phyloP scores from a whole-genome alignment of 1,140 invertebrate genomes.

The Plectus sambesii region DNA sequence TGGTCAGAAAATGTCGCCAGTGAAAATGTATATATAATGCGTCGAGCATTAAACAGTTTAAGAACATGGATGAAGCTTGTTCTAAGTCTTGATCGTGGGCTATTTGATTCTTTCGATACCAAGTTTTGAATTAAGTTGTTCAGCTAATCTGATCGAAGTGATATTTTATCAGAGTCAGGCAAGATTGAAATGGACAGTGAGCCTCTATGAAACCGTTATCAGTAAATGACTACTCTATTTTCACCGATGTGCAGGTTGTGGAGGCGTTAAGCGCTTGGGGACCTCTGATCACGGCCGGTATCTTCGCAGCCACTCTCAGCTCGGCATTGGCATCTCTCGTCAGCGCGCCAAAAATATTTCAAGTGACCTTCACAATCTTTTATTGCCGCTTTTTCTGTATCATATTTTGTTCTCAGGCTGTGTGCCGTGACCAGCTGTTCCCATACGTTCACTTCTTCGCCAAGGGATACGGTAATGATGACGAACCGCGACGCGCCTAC shows the following conservation, averaged over 20 bases:
- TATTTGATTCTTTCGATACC: too few species aligned
- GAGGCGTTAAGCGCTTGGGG: slow-evolving; percentile 48
- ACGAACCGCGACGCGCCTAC: slow-evolving; percentile 81
- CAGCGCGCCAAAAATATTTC: slow-evolving; percentile 55
- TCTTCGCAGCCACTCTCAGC: slow-evolving; percentile 55
- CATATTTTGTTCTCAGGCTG: slow-evolving; percentile 61
- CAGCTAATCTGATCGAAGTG: too few species aligned
- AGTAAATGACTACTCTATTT: slow-evolving; percentile 1
- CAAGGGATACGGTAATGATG: slow-evolving; percentile 74
- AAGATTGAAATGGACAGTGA: too few species aligned
- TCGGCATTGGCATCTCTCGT: slow-evolving; percentile 55
- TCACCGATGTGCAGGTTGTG: slow-evolving; percentile 50
- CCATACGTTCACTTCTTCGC: slow-evolving; percentile 80
- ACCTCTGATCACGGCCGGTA: slow-evolving; percentile 53
- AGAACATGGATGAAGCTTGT: too few species aligned
- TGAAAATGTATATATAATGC: too few species aligned
- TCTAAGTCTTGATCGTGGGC: too few species aligned
- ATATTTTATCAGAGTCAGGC: too few species aligned
- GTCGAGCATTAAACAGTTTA: too few species aligned
- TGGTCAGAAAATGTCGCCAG: slow-evolving; percentile 21
- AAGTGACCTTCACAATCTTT: too few species aligned
- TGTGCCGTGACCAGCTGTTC: slow-evolving; percentile 83
- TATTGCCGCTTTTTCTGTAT: too few species aligned
- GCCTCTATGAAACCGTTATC: too few species aligned
- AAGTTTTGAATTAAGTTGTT: too few species aligned